phyloP scores from a whole-genome alignment of 1,140 invertebrate genomes.

The Lepeophtheirus salmonis region DNA sequence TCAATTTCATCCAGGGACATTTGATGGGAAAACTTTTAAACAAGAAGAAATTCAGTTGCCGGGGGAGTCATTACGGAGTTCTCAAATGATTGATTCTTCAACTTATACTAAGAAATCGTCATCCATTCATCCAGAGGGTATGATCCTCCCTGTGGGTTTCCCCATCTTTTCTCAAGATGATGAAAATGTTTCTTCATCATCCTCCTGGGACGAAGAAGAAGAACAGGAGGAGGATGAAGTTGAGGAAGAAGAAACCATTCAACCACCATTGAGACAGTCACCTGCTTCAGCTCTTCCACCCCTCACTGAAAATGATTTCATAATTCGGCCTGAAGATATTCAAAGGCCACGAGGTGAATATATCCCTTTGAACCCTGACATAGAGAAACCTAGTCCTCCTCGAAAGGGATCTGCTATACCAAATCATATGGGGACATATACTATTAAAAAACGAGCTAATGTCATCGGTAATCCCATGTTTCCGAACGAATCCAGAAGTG shows the following conservation, averaged over 20 bases:
- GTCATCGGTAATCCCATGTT: neutral
- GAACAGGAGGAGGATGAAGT: slow-evolving; percentile 22
- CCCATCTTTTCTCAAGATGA: slow-evolving; percentile 1
- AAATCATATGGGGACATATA: neutral
- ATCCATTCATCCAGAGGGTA: neutral
- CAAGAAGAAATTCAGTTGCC: neutral
- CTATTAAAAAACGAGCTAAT: neutral
- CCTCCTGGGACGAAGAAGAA: slow-evolving; percentile 24
- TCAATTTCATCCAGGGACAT: neutral
- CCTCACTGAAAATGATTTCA: neutral
- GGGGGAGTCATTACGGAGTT: neutral
- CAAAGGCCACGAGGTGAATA: neutral
- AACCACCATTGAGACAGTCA: slow-evolving; percentile 7
- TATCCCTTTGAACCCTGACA: slow-evolving; percentile 14
- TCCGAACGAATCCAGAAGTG: neutral
- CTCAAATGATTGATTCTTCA: neutral
- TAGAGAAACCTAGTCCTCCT: slow-evolving; percentile 7
- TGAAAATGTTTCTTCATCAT: slow-evolving; percentile 1
- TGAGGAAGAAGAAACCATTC: slow-evolving; percentile 24
- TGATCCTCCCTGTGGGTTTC: slow-evolving; percentile 13
- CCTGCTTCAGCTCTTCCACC: slow-evolving; percentile 16
- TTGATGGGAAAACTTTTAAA: neutral
- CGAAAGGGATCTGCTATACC: neutral
- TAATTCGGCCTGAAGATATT: neutral
- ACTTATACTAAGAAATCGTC: slow-evolving; percentile 11